Base-by-base conservation (phyloP, 2,113 vertebrate genomes). In the Panthera tigris region DNA sequence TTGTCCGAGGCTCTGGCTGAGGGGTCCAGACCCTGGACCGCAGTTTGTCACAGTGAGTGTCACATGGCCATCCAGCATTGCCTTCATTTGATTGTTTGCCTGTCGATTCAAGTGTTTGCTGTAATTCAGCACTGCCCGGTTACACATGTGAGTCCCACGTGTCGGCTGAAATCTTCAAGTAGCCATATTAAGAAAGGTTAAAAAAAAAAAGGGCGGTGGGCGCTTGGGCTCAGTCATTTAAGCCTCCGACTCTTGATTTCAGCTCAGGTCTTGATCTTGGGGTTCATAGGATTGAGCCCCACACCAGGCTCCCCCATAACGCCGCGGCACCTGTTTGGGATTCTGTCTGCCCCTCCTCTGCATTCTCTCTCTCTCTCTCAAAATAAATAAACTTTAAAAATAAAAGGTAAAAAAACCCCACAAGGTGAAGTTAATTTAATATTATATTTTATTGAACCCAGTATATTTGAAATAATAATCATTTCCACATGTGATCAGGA, bases 41-140 rank as follows among this genome's bases (percentile, higher is more conserved):
- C 6, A 15, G 84, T 27, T 76, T 7, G 50, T 78, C 80, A 11
- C 18, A 18, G 55, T 74, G 19, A 41, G 12, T 50, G 71, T 57
- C 50, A 29, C 25, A 2, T 15, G 1, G 48, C 15, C 33, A 7
- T 27, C 29, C 18, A 7, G n/a, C 3, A 14, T 36, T 1, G 31
- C 84, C 55, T 66, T 45, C 4, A 12, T 29, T 78, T 39, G 29
- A 29, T 31, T 10, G 33, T 55, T n/a, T 41, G 69, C n/a, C n/a
- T 19, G 48, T n/a, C 1, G 15, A 19, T 65, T 21, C 63, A 23
- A 74, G 33, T 55, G 4, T 79, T 27, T 83, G 8, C 33, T 81
- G 14, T n/a, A 25, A 55, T 18, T 61, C 55, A 16, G 45, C 21
- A 33, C 39, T 7, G 39, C 16, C 36, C 29, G 10, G 0, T 36